A percentile compares a stretch with the other conserved stretches of the same genome.
These are phyloP conservation scores for Dastarcus helophoroides DNA, from an alignment of 2,888 invertebrate species.

Conservation along the genomic window DNA sequence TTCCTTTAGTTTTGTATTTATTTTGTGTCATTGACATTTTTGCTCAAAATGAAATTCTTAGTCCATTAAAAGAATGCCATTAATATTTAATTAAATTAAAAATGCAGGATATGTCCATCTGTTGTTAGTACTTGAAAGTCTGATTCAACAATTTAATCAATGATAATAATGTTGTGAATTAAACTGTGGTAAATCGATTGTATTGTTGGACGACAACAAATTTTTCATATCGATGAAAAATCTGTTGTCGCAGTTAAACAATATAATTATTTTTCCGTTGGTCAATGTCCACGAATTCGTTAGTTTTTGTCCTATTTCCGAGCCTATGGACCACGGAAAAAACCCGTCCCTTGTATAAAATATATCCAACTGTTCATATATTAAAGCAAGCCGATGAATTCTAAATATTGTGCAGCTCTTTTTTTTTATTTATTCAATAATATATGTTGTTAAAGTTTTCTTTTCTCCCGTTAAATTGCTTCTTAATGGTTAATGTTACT, in stretches of 20 bases:
- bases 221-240: no score
- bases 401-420: conserved; percentile 11
- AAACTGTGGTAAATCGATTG: no score
- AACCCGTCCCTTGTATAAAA: conserved; percentile 36
- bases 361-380: conserved; percentile 10
- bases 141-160: no score
- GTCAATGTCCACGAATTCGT: conserved; percentile 33
- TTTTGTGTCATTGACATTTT: no score
- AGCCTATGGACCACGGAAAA: conserved; percentile 40
- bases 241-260: no score
- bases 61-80: no score
- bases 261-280: conserved; percentile 25
- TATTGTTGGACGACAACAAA: no score
- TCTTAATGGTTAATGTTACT: conserved; percentile 31
- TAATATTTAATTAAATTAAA: no score
- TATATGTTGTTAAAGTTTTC: conserved; percentile 20
- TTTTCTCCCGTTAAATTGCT: conserved; percentile 20
- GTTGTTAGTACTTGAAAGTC: no score
- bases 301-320: conserved; percentile 34
- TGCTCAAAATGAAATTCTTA: no score
- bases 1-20: no score
- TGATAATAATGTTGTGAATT: neutral
- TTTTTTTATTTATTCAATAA: conserved; percentile 18
- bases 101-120: no score
- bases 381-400: conserved; percentile 2